These are phyloP conservation scores for Drosophila fungiperda DNA, from an alignment of 2,888 invertebrate species.

Conservation along the genomic window DNA sequence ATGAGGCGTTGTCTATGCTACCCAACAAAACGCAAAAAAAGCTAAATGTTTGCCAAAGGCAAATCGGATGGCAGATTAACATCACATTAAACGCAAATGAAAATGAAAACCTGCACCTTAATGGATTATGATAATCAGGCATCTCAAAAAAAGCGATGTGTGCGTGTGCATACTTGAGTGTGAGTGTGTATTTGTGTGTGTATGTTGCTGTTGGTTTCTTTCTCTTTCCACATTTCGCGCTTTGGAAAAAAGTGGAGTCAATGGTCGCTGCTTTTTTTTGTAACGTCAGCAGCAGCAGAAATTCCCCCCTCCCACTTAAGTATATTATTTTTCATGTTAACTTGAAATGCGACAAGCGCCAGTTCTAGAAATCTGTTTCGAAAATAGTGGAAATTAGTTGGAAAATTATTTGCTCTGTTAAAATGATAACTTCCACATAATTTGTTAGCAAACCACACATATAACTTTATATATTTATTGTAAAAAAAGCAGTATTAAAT, in stretches of 20 bases:
- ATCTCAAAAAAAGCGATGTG: slow-evolving; percentile 22
- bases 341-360: slow-evolving; percentile 63
- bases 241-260: slow-evolving; percentile 49
- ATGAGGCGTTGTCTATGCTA: slow-evolving; percentile 50
- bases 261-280: slow-evolving; percentile 50
- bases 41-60: slow-evolving; percentile 60
- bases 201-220: slow-evolving; percentile 7
- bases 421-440: slow-evolving; percentile 48
- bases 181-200: slow-evolving; percentile 8
- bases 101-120: slow-evolving; percentile 33
- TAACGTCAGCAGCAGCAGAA: slow-evolving; percentile 43
- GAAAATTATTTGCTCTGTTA: slow-evolving; percentile 61
- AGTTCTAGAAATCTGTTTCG: slow-evolving; percentile 27
- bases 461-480: background rate
- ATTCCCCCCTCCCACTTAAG: background rate
- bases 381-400: slow-evolving; percentile 48
- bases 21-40: slow-evolving; percentile 5
- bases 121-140: slow-evolving; percentile 47
- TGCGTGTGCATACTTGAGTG: slow-evolving; percentile 2
- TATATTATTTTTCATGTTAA: slow-evolving; percentile 54
- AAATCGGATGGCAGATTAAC: slow-evolving; percentile 74
- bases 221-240: slow-evolving; percentile 3
- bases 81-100: slow-evolving; percentile 60
- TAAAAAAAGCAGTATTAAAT: background rate
- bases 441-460: slow-evolving; percentile 6